Evolutionary conservation across 1,140 invertebrate genomes (phyloP), one percentile per base, ranked within the genome.

Genomic region (Agrypnia vestita): DNA sequence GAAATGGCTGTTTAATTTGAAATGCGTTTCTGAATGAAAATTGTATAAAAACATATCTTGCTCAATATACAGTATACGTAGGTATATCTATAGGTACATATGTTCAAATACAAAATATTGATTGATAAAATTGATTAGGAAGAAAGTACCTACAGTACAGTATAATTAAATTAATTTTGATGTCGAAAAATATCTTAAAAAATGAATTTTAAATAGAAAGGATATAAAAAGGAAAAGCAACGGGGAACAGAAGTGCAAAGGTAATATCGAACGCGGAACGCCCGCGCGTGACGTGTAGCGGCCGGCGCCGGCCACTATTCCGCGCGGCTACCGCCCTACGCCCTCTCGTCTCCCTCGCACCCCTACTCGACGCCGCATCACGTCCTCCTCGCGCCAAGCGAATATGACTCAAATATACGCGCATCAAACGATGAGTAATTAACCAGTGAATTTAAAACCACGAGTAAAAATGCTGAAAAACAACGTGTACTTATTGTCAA

Each of bases 271-370:
- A 53, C 7, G 9, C 46, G 69, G 56, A 53, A 19, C 49, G 69
- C 17, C 17, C n/a, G 47, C 47, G 19, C 47, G 46, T 62, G 46
- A 61, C 25, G 35, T 76, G 74, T 49, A 53, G 51, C 72, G 43
- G 19, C 55, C 51, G 35, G 25, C 72, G 72, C 51, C 72, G 51
- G 72, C 72, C 72, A 56, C 72, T 75, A 75, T 75, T 75, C 74
- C 47, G 74, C 59, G 12, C 74, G 35, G 74, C 74, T 76, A 76
- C 74, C 59, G 74, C 74, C 74, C 35, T 76, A 76, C 74, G 74
- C 74, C 59, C 56, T 46, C 43, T 43, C 12, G 53, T 56, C 74
- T 51, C 74, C 15, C 56, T 76, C 47, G 17, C 59, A 25, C 64
- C 47, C 44, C n/a, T n/a, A 13, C 10, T n/a, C 67, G 59, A n/a